Conservation (phyloP, 1,140 invertebrate species). For the Drosophila sulfurigaster region DNA sequence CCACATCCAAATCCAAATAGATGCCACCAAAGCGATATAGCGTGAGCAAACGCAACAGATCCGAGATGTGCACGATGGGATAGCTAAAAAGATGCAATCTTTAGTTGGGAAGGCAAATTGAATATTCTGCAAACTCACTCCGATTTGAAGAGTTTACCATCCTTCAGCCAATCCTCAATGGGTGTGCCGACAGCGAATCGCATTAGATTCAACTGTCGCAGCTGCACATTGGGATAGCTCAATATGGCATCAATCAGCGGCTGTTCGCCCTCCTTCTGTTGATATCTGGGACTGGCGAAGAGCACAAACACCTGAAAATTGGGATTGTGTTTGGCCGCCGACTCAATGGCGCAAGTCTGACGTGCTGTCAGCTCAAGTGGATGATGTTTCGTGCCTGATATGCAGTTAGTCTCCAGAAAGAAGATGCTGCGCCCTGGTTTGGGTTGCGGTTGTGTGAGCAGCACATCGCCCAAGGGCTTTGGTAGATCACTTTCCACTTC, state of each 20-base stretch:
- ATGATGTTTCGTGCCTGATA: background rate
- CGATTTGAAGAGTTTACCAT: slow-evolving; percentile 86
- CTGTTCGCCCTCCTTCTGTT: slow-evolving; percentile 30
- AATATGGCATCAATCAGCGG: slow-evolving; percentile 82
- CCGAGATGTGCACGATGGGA: slow-evolving; percentile 87
- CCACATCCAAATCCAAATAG: slow-evolving; percentile 91
- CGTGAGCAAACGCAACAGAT: slow-evolving; percentile 90
- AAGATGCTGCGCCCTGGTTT: slow-evolving; percentile 86
- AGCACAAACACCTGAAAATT: slow-evolving; percentile 86
- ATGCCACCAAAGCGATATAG: slow-evolving; percentile 92
- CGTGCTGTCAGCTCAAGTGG: slow-evolving; percentile 85
- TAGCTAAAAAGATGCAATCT: slow-evolving; percentile 34
- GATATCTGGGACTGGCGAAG: slow-evolving; percentile 85
- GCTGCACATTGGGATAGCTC: slow-evolving; percentile 87
- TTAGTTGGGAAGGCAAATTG: background rate
- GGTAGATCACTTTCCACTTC: background rate
- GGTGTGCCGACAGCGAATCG: slow-evolving; percentile 88
- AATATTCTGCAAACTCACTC: slow-evolving; percentile 70
- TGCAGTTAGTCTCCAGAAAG: slow-evolving; percentile 87
- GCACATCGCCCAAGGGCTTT: slow-evolving; percentile 57
- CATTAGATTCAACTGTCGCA: slow-evolving; percentile 86
- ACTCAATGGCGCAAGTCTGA: slow-evolving; percentile 89
- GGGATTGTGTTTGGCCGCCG: slow-evolving; percentile 88
- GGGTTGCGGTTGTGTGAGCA: slow-evolving; percentile 55
- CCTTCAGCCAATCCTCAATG: slow-evolving; percentile 87